Base-by-base conservation (phyloP, 1,140 invertebrate species). In the Epicauta chinensis region DNA sequence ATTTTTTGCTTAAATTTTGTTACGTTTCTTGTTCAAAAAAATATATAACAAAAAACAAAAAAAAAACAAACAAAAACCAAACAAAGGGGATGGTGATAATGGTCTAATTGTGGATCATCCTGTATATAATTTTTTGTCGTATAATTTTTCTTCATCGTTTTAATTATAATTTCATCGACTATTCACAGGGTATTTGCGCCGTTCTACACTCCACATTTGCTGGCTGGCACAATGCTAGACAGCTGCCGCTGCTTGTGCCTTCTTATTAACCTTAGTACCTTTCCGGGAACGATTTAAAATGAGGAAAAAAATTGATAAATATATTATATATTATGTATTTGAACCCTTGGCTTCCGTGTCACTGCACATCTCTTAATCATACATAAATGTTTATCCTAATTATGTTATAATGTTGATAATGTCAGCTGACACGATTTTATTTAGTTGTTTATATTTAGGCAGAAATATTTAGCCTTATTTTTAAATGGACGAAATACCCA, bases 401-500 rank as follows among this genome's bases (percentile, higher is more conserved):
- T 58, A 41, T 58, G 36, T 39, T 34, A 9, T 31, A 49, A 49
- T 49, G 36, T 42, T 48, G 38, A 49, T 51, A n/a, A n/a, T 46
- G 50, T 56, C 57, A 59, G 50, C 56, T 59, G 57, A 56, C 51
- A 53, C 55, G 40, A 51, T 43, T 43, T 51, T 53, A 57, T 55
- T 46, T 55, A 54, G 55, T 60, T 58, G 47, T 46, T 58, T 55
- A 60, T 49, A 43, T 16, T 57, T 57, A 34, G 43, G 53, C 55
- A 39, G 42, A 59, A 37, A 40, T 39, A 54, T 59, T 53, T 46
- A 35, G 52, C 46, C 60, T 54, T 53, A 59, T 61, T 64, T 48
- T 63, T 60, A 60, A 66, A 68, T 68, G 64, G 63, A 66, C 61
- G 64, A 62, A 63, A 63, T 66, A 65, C 55, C 59, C 60, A 62